Evolutionary conservation across 2,888 invertebrate genomes (phyloP), one percentile per base, ranked within the genome.

Genomic region (Crossocerus cetratus): DNA sequence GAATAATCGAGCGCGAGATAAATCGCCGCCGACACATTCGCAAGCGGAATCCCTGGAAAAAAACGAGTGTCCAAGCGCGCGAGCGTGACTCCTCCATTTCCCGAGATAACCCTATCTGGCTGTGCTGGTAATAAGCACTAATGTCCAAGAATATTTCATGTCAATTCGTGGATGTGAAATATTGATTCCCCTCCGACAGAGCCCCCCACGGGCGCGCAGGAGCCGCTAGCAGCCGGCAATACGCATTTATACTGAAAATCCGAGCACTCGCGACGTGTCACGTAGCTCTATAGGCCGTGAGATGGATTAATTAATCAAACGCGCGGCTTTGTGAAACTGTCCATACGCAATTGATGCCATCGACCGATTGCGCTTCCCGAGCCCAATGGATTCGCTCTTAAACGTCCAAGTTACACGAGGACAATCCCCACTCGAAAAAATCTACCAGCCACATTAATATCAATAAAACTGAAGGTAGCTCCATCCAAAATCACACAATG

Each of bases 121-220:
- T 79, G 76, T 79, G 76, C 80, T 76, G 83, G 81, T 86, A 85
- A 85, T 86, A 84, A 86, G 83, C 84, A 79, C 72, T 85, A 82
- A 86, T 86, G 83, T 84, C 77, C 81, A 82, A 81, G 86, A 86
- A 87, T 87, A 86, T 87, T 87, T 84, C 85, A 81, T 82, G 83
- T 86, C 85, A 83, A 87, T 86, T 83, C 76, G 68, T 70, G 74
- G 76, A 80, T 77, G 78, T 53, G 77, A 79, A 78, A 84, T 85
- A 87, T 87, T 82, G 86, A 87, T 86, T 87, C 75, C 76, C 75
- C 72, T 69, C 69, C 78, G 62, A 78, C 80, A 81, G 80, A 82
- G 77, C 83, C 59, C 42, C 68, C 65, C 56, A 61, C n/a, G n/a
- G 55, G 69, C 53, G 63, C 59, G 45, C 14, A 69, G 32, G 11